Evolutionary conservation across 2,113 vertebrate species (phyloP).

Genomic region (Lycocorax pyrrhopterus): DNA sequence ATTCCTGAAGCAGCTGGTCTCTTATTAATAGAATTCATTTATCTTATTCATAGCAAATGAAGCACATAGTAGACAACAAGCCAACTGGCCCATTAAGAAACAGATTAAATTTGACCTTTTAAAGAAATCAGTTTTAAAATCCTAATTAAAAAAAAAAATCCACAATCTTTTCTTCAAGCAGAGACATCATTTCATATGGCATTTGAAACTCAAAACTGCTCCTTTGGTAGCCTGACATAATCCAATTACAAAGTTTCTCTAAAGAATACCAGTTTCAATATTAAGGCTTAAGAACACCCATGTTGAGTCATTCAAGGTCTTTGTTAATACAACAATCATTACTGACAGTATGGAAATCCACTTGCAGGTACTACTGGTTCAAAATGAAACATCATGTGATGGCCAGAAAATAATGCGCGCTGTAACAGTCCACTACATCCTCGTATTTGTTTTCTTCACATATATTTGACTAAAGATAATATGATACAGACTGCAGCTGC

Average conservation of each 20-base stretch:
- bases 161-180: neutral
- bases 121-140: neutral
- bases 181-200: neutral
- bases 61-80: neutral
- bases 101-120: neutral
- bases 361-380: neutral
- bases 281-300: neutral
- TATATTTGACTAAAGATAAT: neutral
- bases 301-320: neutral
- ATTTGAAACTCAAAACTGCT: neutral
- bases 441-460: neutral
- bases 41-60: conserved; percentile 11
- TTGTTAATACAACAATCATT: neutral
- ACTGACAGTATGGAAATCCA: neutral
- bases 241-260: neutral
- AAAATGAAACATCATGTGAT: neutral
- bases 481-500: neutral
- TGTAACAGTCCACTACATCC: neutral
- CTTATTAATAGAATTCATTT: conserved; percentile 36
- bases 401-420: neutral
- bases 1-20: conserved; percentile 38
- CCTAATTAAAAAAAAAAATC: neutral
- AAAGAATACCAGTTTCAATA: neutral
- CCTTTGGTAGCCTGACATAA: neutral
- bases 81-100: neutral